Percentiles rank a stretch among this genome's conserved stretches.
Conservation (phyloP, 2,888 invertebrate species). For the Lasioglossum figueresi region DNA sequence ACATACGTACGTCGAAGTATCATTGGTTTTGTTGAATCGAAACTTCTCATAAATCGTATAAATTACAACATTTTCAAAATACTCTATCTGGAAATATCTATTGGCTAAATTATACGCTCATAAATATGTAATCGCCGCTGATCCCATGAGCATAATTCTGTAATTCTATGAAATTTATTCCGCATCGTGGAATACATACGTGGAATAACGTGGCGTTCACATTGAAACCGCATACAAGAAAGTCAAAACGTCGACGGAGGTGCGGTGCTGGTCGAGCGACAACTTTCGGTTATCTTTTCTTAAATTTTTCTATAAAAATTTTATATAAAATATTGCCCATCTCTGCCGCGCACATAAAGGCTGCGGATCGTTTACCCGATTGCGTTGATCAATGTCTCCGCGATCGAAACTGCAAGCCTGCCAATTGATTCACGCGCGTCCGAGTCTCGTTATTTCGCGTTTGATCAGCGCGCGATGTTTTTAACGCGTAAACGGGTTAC, state of each 20-base stretch:
- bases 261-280: too few relatives aligned
- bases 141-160: not conserved
- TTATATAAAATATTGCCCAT: too few relatives aligned
- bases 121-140: not conserved
- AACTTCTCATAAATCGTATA: not conserved
- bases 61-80: too few relatives aligned
- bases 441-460: slow-evolving; percentile 59
- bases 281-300: too few relatives aligned
- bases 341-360: slow-evolving; percentile 16
- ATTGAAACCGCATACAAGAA: too few relatives aligned
- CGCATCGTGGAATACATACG: too few relatives aligned
- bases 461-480: slow-evolving; percentile 62
- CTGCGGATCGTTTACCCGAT: slow-evolving; percentile 43
- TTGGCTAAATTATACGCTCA: not conserved
- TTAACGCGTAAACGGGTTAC: slow-evolving; percentile 45
- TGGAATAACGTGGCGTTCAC: too few relatives aligned
- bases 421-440: slow-evolving; percentile 61
- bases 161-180: not conserved
- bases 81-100: not conserved
- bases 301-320: too few relatives aligned
- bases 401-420: slow-evolving; percentile 33
- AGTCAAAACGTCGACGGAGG: too few relatives aligned
- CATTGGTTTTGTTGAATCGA: not conserved
- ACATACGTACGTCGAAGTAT: not conserved
- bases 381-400: slow-evolving; percentile 57